These are phyloP conservation scores for Diploscapter pachys DNA, from an alignment of 1,140 invertebrate species.

Conservation along the genomic window DNA sequence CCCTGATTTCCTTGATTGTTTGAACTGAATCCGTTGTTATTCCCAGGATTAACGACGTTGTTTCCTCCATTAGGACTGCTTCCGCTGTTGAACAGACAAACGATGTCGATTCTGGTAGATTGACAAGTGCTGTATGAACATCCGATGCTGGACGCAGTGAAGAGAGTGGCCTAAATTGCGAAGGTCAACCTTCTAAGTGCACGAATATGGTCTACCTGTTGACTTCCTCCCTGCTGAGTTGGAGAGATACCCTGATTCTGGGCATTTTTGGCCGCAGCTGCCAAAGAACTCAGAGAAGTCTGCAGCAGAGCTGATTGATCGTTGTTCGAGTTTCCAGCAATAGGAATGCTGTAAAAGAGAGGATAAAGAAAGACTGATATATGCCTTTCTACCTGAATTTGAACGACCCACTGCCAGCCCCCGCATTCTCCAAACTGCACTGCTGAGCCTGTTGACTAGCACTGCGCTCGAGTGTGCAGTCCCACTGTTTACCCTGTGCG, in stretches of 20 bases:
- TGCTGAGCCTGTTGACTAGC: slow-evolving; percentile 3
- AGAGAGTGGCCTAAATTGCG: neutral
- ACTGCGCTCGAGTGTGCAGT: slow-evolving; percentile 19
- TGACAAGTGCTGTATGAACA: slow-evolving; percentile 16
- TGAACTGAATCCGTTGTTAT: no score
- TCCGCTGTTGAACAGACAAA: slow-evolving; percentile 17
- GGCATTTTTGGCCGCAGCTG: slow-evolving; percentile 9
- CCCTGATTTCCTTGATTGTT: no score
- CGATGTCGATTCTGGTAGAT: slow-evolving; percentile 7
- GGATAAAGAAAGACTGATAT: no score
- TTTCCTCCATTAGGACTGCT: no score
- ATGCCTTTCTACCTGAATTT: slow-evolving; percentile 16
- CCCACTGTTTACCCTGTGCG: slow-evolving; percentile 15
- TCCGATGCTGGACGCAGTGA: slow-evolving; percentile 1
- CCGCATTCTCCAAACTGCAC: slow-evolving; percentile 14
- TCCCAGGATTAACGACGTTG: no score
- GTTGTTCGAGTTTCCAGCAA: neutral
- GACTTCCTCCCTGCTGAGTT: neutral
- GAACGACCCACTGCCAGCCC: slow-evolving; percentile 15
- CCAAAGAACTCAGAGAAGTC: neutral
- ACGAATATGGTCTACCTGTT: no score
- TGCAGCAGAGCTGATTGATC: neutral
- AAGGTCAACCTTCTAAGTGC: no score
- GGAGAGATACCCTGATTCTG: slow-evolving; percentile 9
- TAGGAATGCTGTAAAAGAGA: neutral